A percentile compares a stretch with the other conserved stretches of the same genome.
Evolutionary conservation across 2,797 vertebrate genomes (phyloP).

Genomic region (Psittacula derbiana): DNA sequence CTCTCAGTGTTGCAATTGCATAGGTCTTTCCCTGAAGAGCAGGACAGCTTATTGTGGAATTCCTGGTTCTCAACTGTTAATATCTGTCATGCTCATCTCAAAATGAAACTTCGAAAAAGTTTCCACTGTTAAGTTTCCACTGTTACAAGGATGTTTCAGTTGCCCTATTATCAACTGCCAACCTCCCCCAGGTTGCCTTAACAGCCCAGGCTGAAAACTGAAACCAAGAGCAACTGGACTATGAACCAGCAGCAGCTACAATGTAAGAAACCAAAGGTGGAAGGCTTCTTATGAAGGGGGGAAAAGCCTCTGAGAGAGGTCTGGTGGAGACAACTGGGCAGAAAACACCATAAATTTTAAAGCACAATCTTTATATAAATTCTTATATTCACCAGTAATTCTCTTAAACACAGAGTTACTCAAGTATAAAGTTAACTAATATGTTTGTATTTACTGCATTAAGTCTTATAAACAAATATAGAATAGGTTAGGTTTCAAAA

Average conservation of each 20-base stretch:
- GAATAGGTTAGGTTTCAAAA: constrained; percentile 49
- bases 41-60: background rate
- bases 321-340: background rate
- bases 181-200: background rate
- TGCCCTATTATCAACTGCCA: background rate
- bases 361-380: background rate
- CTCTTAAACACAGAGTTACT: background rate
- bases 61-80: background rate
- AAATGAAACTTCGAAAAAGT: background rate
- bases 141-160: background rate
- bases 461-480: background rate
- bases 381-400: background rate
- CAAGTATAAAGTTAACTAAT: background rate
- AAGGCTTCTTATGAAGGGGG: background rate
- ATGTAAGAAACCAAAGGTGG: background rate
- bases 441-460: background rate
- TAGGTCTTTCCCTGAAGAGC: background rate
- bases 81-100: background rate
- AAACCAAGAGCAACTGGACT: background rate
- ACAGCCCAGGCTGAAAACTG: background rate
- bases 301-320: background rate
- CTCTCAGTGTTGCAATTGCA: background rate
- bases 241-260: background rate
- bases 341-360: background rate
- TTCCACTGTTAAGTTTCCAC: background rate